Base-by-base conservation (phyloP, 2,888 invertebrate genomes). In the Trichacis sp. region DNA sequence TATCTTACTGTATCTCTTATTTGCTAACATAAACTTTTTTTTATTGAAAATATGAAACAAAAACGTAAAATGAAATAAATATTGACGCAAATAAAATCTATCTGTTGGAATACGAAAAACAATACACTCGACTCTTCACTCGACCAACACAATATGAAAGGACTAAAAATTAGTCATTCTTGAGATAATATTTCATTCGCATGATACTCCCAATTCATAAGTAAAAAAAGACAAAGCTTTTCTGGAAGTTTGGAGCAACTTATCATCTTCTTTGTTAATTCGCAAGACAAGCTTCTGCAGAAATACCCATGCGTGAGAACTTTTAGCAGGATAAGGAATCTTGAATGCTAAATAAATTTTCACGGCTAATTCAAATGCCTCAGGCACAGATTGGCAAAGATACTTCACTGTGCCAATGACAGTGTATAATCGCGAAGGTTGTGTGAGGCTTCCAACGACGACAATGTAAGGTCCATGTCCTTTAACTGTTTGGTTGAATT, bases 241-340 rank as follows among this genome's bases (percentile, higher is more conserved):
- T 42, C 9, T 12, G 4, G 9, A 12, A 24, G 20, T 33, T 29
- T 48, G 47, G 14, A 24, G 47, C 47, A 48, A 48, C 30, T 48
- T 29, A 48, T 48, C 29, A 14, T 24, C 29, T 24, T 24, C 24
- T n/a, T 20, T 46, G 29, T 46, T 46, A 5, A 46, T 46, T 8
- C 46, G 20, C 46, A 46, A 46, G n/a, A 46, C 29, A 20, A 46
- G 9, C 29, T 46, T 46, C 5, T 46, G 46, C 46, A 46, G 1
- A 46, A 20, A 2, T 20, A 46, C n/a, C 46, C 46, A 46, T 46
- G 24, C 46, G 3, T 46, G 46, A 19, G 2, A 46, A 46, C 46
- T 46, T 46, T 46, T 46, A 1, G 20, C 24, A n/a, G 46, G 24
- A 46, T 46, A 46, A 14, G 24, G 12, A 20, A 46, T 46, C 1